Conservation (phyloP, 1,140 invertebrate genomes). For the Caerostris extrusa region DNA sequence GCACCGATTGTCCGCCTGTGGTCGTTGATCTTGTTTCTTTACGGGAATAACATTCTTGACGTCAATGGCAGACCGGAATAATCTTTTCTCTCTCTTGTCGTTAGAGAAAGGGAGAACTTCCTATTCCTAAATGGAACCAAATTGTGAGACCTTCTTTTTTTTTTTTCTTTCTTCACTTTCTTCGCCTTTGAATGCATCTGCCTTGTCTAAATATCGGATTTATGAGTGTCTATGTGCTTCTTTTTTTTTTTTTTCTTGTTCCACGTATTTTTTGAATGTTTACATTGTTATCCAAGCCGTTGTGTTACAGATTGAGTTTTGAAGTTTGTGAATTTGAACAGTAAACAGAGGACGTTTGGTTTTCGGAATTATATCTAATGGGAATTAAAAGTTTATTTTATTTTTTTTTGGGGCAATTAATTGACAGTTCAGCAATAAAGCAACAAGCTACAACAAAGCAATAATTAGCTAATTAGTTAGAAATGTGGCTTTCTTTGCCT, state of each 20-base stretch:
- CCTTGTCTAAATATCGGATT: background rate
- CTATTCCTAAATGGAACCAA: background rate
- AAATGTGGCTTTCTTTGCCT: background rate
- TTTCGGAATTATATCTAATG: background rate
- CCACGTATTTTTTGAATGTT: background rate
- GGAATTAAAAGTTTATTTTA: too few species aligned
- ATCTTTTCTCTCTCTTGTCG: background rate
- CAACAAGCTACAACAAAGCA: too few species aligned
- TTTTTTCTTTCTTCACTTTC: background rate
- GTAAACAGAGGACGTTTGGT: background rate
- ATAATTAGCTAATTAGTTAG: too few species aligned
- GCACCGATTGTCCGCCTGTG: slow-evolving; percentile 20
- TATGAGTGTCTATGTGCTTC: background rate
- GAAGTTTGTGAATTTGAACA: background rate
- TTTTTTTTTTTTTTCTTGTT: background rate
- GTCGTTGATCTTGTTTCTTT: slow-evolving; percentile 39
- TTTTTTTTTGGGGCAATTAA: too few species aligned
- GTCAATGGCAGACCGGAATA: slow-evolving; percentile 23
- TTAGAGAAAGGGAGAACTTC: background rate
- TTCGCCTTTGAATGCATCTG: background rate
- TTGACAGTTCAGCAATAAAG: too few species aligned
- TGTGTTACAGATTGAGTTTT: background rate
- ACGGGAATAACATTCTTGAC: slow-evolving; percentile 41
- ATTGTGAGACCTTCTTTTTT: background rate
- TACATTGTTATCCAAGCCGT: background rate